These are phyloP conservation scores for Brachionus sp. DNA, from an alignment of 1,140 invertebrate genomes.

Conservation along the genomic window DNA sequence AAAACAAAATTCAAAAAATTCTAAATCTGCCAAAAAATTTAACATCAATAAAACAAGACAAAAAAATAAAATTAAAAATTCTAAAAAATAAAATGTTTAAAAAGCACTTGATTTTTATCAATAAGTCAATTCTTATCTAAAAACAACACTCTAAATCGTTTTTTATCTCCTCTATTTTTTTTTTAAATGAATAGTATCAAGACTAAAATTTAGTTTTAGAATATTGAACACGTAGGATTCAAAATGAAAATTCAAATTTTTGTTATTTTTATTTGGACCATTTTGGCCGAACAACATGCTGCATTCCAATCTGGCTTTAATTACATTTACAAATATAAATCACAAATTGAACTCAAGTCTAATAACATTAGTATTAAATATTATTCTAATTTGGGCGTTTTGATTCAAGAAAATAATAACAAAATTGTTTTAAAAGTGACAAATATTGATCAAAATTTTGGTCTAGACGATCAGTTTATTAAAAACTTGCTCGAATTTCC, in stretches of 20 bases:
- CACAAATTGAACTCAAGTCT: neutral
- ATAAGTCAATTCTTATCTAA: conserved; percentile 4
- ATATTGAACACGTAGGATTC: neutral
- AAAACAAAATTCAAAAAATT: conserved; percentile 41
- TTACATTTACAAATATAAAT: neutral
- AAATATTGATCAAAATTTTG: neutral
- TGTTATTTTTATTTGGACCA: neutral
- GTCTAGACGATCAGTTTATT: neutral
- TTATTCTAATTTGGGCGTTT: neutral
- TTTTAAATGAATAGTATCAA: neutral
- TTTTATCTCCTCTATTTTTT: neutral
- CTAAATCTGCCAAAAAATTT: conserved; percentile 38
- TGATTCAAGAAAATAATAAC: neutral
- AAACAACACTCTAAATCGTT: neutral
- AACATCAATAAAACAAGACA: neutral
- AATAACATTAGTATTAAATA: neutral
- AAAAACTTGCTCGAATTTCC: neutral
- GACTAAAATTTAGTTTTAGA: neutral
- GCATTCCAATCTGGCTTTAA: neutral
- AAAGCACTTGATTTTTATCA: conserved; percentile 24
- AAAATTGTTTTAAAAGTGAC: neutral
- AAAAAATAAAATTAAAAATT: conserved; percentile 21
- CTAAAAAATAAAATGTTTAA: conserved; percentile 9
- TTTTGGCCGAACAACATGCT: neutral
- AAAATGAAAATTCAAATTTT: neutral